Evolutionary conservation across 2,888 invertebrate species (phyloP).

Genomic region (Andrena minutula): DNA sequence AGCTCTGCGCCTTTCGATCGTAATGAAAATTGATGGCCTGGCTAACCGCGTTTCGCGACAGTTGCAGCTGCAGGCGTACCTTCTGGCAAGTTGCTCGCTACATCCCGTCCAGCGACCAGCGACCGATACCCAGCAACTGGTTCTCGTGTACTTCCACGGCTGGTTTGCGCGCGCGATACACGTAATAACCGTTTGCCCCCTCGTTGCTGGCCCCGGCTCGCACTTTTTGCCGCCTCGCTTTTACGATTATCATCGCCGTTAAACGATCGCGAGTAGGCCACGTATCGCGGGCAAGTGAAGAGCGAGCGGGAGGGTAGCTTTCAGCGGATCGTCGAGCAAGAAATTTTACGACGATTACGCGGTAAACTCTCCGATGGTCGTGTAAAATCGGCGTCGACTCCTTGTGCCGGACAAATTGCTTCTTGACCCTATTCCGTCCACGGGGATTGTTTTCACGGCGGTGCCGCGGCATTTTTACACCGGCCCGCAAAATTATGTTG

Average conservation of each 20-base stretch:
- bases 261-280: constrained; percentile 24
- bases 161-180: constrained; percentile 55
- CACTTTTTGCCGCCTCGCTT: constrained; percentile 47
- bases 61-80: constrained; percentile 66
- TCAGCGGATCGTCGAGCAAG: constrained; percentile 1
- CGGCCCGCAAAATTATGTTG: neutral
- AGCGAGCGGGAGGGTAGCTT: neutral
- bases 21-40: constrained; percentile 76
- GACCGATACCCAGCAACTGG: constrained; percentile 49
- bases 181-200: constrained; percentile 57
- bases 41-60: constrained; percentile 70
- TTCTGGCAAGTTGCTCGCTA: constrained; percentile 52
- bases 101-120: constrained; percentile 16
- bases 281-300: neutral
- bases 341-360: constrained; percentile 24
- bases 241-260: constrained; percentile 49
- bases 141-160: constrained; percentile 39
- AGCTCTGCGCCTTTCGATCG: constrained; percentile 63
- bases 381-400: constrained; percentile 17
- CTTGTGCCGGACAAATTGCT: constrained; percentile 38
- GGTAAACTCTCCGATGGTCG: constrained; percentile 38
- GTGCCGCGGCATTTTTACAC: constrained; percentile 7
- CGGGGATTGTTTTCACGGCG: constrained; percentile 18
- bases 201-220: constrained; percentile 7
- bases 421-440: neutral